A percentile compares a stretch with the other conserved stretches of the same genome.
Conservation (phyloP, 2,113 vertebrate genomes). For the Psilopogon haemacephalus region DNA sequence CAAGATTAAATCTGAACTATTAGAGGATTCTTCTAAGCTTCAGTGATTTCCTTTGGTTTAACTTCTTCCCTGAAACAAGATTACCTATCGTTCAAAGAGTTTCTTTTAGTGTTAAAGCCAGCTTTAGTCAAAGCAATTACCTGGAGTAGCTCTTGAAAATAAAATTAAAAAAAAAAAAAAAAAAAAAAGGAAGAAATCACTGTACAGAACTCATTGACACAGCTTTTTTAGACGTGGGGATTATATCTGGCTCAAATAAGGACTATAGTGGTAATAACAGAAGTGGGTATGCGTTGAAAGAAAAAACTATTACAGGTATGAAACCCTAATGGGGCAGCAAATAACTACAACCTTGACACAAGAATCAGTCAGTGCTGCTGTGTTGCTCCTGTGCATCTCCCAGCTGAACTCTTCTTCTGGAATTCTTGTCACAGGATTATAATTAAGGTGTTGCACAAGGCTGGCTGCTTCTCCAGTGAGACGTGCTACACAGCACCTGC, state of each 20-base stretch:
- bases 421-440: background rate
- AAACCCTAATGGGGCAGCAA: background rate
- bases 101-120: background rate
- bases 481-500: background rate
- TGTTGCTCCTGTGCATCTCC: background rate
- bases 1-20: conserved; percentile 19
- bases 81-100: conserved; percentile 3
- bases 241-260: background rate
- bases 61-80: conserved; percentile 23
- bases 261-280: background rate
- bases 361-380: background rate
- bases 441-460: background rate
- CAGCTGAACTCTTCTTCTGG: background rate
- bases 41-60: conserved; percentile 43
- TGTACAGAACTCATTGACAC: background rate
- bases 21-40: background rate
- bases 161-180: background rate
- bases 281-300: background rate
- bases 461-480: background rate
- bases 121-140: conserved; percentile 21
- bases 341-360: background rate
- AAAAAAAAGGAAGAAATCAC: no score
- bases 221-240: background rate
- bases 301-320: background rate
- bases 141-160: background rate